A percentile compares a stretch with the other conserved stretches of the same genome.
phyloP scores from a whole-genome alignment of 1,140 invertebrate species.

The Eriocheir sinensis region DNA sequence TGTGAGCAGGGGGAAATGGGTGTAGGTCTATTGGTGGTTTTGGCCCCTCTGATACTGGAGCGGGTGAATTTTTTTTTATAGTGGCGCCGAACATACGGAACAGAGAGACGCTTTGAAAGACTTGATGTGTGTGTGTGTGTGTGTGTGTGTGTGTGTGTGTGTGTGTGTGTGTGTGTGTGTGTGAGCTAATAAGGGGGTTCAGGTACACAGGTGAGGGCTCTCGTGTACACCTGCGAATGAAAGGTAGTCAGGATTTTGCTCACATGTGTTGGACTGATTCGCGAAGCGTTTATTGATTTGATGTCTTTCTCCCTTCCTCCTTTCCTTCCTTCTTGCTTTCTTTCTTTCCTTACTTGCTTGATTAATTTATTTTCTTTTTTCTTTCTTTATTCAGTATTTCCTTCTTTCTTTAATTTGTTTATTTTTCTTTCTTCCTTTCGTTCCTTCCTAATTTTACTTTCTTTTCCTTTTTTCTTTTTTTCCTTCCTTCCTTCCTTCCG shows the following conservation, averaged over 20 bases:
- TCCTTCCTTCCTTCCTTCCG: not conserved
- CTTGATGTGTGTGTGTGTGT: not conserved
- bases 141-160: conserved; percentile 16
- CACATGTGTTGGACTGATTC: not conserved
- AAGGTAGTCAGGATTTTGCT: not conserved
- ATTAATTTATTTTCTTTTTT: not conserved
- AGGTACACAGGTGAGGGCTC: not conserved
- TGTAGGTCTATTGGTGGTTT: not conserved
- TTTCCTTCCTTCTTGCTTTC: not conserved
- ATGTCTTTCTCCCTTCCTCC: no score
- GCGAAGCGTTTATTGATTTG: no score
- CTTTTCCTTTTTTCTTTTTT: not conserved
- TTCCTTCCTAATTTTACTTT: not conserved
- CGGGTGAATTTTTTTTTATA: no score
- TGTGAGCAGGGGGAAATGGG: not conserved
- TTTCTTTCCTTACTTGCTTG: not conserved
- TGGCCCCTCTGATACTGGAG: not conserved
- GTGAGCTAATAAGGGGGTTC: no score
- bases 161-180: not conserved
- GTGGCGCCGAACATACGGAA: no score
- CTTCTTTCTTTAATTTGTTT: not conserved
- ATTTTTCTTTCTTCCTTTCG: not conserved
- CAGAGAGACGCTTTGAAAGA: no score
- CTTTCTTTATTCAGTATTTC: not conserved
- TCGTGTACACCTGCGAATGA: not conserved